Evolutionary conservation across 1,140 invertebrate species (phyloP).

Genomic region (Planococcus citri): DNA sequence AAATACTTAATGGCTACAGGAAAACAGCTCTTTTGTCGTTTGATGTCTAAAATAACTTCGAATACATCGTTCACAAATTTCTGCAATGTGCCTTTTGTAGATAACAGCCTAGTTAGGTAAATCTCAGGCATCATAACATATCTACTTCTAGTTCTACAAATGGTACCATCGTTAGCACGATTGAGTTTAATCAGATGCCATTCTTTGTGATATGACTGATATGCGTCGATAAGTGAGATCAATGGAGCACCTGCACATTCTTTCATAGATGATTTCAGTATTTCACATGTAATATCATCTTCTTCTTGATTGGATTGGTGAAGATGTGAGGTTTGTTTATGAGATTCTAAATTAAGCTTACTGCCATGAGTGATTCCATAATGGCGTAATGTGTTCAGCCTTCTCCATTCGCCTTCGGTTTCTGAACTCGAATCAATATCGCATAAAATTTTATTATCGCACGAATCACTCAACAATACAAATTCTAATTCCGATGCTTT

Average conservation of each 20-base stretch:
- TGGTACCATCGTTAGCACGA: conserved; percentile 59
- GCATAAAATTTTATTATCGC: conserved; percentile 81
- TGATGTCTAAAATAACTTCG: conserved; percentile 97
- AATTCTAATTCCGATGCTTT: conserved; percentile 92
- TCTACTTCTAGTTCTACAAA: conserved; percentile 77
- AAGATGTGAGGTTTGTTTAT: conserved; percentile 78
- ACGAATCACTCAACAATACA: conserved; percentile 79
- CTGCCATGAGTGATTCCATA: no score
- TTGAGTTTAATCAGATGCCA: conserved; percentile 95
- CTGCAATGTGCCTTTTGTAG: conserved; percentile 94
- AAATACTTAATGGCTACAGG: conserved; percentile 99
- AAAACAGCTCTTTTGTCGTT: conserved; percentile 75
- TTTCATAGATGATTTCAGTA: no score
- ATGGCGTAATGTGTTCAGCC: conserved; percentile 70
- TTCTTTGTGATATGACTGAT: conserved; percentile 65
- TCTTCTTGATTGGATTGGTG: conserved; percentile 34
- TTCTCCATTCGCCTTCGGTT: conserved; percentile 91
- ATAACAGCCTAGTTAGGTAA: conserved; percentile 90
- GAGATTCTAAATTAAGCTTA: conserved; percentile 51
- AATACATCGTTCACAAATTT: conserved; percentile 99
- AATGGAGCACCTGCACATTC: no score
- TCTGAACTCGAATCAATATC: conserved; percentile 96
- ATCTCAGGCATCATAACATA: conserved; percentile 99
- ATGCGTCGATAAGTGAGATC: conserved; percentile 30
- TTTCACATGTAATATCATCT: no score